Percentiles rank a stretch among this genome's conserved stretches.
Conservation (phyloP, 2,888 invertebrate species). For the Orchesellides sinensis region DNA sequence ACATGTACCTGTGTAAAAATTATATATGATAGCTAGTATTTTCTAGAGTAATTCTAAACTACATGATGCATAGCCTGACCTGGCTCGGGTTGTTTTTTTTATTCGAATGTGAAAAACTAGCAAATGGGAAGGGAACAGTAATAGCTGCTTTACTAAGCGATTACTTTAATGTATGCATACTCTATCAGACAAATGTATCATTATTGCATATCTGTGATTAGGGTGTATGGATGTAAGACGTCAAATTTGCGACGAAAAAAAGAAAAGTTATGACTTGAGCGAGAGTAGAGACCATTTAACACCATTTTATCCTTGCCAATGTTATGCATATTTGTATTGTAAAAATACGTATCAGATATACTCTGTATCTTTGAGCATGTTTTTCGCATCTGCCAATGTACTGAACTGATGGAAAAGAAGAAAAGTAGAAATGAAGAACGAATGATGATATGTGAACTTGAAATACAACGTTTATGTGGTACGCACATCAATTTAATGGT, state of each 20-base stretch:
- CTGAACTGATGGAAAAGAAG: neutral
- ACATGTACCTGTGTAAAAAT: too few species aligned
- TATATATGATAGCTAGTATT: too few species aligned
- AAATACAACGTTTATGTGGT: conserved; percentile 39
- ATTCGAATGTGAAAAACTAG: conserved; percentile 11
- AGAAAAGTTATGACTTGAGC: neutral
- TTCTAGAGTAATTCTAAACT: too few species aligned
- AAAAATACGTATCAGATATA: neutral
- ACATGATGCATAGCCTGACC: neutral
- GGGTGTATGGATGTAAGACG: conserved; percentile 33
- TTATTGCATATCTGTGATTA: conserved; percentile 53
- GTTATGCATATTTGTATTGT: neutral
- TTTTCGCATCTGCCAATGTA: neutral
- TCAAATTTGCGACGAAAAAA: conserved; percentile 19
- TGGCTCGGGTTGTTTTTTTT: conserved; percentile 9
- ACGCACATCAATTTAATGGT: conserved; percentile 62
- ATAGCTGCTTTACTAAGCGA: conserved; percentile 33
- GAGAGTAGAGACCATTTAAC: neutral
- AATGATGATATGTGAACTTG: conserved; percentile 35
- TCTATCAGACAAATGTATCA: conserved; percentile 44
- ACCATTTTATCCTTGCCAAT: too few species aligned
- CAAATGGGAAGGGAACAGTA: conserved; percentile 38
- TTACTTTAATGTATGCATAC: conserved; percentile 48
- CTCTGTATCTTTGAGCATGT: neutral
- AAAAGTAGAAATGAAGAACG: neutral